Evolutionary conservation across 2,113 vertebrate genomes (phyloP).

Genomic region (Ovibos moschatus): DNA sequence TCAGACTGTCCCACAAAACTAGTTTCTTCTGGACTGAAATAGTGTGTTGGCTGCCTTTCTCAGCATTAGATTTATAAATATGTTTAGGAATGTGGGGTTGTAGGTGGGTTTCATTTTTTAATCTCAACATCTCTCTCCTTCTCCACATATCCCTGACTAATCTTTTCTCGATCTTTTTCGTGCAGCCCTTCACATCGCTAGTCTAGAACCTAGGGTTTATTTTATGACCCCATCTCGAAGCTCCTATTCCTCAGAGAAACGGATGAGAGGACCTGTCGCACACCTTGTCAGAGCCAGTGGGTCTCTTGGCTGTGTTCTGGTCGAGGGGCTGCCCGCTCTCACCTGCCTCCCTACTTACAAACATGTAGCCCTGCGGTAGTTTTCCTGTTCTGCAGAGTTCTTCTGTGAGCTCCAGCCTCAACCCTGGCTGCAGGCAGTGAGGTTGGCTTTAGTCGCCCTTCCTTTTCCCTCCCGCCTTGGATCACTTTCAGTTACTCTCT

Average conservation of each 20-base stretch:
- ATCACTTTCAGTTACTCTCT: neutral
- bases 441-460: neutral
- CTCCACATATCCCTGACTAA: neutral
- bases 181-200: neutral
- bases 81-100: neutral
- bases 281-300: neutral
- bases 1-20: neutral
- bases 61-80: neutral
- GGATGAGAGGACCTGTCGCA: neutral
- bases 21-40: neutral
- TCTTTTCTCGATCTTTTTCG: neutral
- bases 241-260: neutral
- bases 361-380: neutral
- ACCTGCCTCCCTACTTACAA: too few relatives aligned
- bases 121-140: neutral
- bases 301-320: neutral
- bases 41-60: neutral
- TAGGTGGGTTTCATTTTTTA: neutral
- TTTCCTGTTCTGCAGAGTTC: neutral
- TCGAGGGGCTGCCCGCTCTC: neutral
- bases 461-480: fast-evolving
- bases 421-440: neutral
- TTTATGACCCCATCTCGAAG: neutral
- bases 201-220: neutral
- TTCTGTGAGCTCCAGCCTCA: neutral